Evolutionary conservation across 2,888 invertebrate species (phyloP).

Genomic region (Ophraella communa): DNA sequence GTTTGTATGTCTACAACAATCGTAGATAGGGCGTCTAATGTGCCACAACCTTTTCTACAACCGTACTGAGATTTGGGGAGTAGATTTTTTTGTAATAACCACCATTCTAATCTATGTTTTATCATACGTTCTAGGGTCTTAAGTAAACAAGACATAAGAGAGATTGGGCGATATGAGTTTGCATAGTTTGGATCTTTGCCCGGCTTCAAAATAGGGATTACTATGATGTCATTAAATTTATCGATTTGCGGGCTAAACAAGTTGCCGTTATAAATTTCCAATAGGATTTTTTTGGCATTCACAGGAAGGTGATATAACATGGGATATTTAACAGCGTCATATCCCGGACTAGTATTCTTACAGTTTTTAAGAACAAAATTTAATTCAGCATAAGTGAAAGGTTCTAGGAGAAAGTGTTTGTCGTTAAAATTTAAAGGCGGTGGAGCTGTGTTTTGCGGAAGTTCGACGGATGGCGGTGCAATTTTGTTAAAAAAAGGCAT

Average conservation of each 20-base stretch:
- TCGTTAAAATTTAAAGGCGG: too few relatives aligned
- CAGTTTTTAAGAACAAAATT: slow-evolving; percentile 3
- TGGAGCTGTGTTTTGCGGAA: too few relatives aligned
- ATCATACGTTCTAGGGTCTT: slow-evolving; percentile 12
- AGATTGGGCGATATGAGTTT: slow-evolving; percentile 15
- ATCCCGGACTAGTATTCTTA: slow-evolving; percentile 12
- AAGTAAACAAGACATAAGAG: slow-evolving; percentile 7
- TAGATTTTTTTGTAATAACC: background rate
- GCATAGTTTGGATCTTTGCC: slow-evolving; percentile 12
- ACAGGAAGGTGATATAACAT: slow-evolving; percentile 10
- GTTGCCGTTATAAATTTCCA: slow-evolving; percentile 7
- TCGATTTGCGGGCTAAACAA: slow-evolving; percentile 3
- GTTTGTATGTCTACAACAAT: slow-evolving; percentile 3
- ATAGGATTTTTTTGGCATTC: background rate
- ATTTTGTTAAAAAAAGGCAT: too few relatives aligned
- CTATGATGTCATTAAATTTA: slow-evolving; percentile 10
- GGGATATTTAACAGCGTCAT: slow-evolving; percentile 10
- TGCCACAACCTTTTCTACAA: slow-evolving; percentile 1
- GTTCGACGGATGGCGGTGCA: too few relatives aligned
- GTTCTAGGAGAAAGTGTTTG: too few relatives aligned
- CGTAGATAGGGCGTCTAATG: slow-evolving; percentile 3
- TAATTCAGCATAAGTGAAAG: too few relatives aligned
- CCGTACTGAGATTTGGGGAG: background rate
- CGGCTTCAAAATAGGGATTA: slow-evolving; percentile 13
- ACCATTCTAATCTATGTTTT: slow-evolving; percentile 14